These are phyloP conservation scores for Conchocele bisecta DNA, from an alignment of 2,888 invertebrate species.

Conservation along the genomic window DNA sequence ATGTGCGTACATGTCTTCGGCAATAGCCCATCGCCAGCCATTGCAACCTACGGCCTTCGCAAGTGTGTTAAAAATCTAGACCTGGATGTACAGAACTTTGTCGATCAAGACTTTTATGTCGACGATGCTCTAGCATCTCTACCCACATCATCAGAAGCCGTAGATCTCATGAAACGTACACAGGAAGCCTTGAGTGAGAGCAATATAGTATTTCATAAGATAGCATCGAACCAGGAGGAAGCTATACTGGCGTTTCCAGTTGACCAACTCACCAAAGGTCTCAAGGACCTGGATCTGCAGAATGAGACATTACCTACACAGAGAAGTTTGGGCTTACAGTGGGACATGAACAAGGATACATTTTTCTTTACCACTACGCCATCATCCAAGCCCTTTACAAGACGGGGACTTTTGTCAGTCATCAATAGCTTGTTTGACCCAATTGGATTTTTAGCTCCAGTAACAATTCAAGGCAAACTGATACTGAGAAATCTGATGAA, in stretches of 20 bases:
- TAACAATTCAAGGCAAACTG: no score
- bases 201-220: conserved; percentile 47
- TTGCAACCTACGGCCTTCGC: conserved; percentile 28
- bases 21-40: conserved; percentile 27
- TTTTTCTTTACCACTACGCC: no score
- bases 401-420: no score
- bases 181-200: conserved; percentile 11
- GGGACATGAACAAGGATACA: no score
- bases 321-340: conserved; percentile 38
- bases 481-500: conserved; percentile 26
- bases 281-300: conserved; percentile 29
- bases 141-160: conserved; percentile 10
- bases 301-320: conserved; percentile 31
- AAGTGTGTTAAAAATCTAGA: conserved; percentile 8
- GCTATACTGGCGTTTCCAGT: conserved; percentile 44
- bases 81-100: conserved; percentile 22
- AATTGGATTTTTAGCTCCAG: no score
- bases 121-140: conserved; percentile 48
- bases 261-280: conserved; percentile 38
- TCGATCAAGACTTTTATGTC: conserved; percentile 45
- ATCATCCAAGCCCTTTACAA: no score
- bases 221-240: conserved; percentile 45
- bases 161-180: conserved; percentile 26
- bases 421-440: no score
- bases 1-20: conserved; percentile 36